Evolutionary conservation across 37 sponge, comb jelly and placozoan species (phyloP), one percentile per base, ranked within the genome.

Genomic region (Theonella swinhoei): DNA sequence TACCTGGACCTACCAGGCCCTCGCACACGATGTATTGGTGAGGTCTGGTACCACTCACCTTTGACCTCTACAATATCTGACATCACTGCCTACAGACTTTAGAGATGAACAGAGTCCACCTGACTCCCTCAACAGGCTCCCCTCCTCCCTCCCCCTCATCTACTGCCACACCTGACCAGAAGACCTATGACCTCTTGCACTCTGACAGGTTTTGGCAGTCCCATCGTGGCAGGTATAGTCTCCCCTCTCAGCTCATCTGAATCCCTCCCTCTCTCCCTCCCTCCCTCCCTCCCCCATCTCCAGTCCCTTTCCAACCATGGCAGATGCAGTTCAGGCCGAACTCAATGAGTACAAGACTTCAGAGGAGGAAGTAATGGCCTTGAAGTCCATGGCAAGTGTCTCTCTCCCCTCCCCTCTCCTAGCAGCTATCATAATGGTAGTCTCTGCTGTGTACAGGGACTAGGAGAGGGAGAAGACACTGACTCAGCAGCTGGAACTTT

Each of bases 1-100:
- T 84, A 96, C 99, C 30, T 98, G 99, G 99, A 98, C 96, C 1
- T 98, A 98, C 78, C 99, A 98, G 61, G 99, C 99, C 31, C 83
- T 98, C 0, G 89, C 70, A 9, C 99, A 98, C 54, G 99, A 98
- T 67, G 36, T 96, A 23, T 70, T 95, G 60, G 96, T 96, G 31
- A 83, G 90, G 38, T 1, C 3, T 42, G 24, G 1, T 2, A 38
- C 28, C 62, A 59, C 62, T 59, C 25, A 19, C 68, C 31, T 43
- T 42, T 65, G 34, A 30, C 24, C 68, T 29, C 47, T 67, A 23
- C 79, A 11, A 2, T 9, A 37, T 35, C 69, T n/a, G n/a, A 11
- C 4, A 68, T 11, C 30, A 42, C 23, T 63, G 63, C 60, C 58
- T 34, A 36, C 68, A 91, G 96, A 90, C 87, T n/a, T 61, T 92